These are phyloP conservation scores for Bombus superbus DNA, from an alignment of 1,140 invertebrate species.

Conservation along the genomic window DNA sequence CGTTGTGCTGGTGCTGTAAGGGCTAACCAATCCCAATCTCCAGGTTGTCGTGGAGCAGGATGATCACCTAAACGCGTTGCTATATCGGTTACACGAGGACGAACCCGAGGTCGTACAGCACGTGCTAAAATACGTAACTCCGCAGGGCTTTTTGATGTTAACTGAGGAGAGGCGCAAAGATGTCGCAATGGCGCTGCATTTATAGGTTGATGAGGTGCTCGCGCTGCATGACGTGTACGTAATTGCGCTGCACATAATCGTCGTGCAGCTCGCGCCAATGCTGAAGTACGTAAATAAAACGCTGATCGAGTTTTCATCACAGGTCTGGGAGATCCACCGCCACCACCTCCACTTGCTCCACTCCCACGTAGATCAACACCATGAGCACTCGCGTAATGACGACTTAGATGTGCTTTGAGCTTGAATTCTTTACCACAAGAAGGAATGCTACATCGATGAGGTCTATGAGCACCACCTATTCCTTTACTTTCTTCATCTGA, in stretches of 20 bases:
- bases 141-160: conserved; percentile 90
- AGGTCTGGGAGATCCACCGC: conserved; percentile 90
- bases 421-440: conserved; percentile 98
- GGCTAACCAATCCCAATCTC: conserved; percentile 91
- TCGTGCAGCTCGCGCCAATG: conserved; percentile 93
- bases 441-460: conserved; percentile 93
- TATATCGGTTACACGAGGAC: conserved; percentile 88
- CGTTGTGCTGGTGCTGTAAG: conserved; percentile 91
- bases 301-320: conserved; percentile 98
- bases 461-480: conserved; percentile 87
- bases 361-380: conserved; percentile 86
- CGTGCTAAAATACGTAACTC: conserved; percentile 89
- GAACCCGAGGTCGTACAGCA: conserved; percentile 92
- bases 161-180: conserved; percentile 89
- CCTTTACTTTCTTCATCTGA: conserved; percentile 82
- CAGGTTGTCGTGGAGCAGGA: conserved; percentile 82
- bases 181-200: conserved; percentile 82
- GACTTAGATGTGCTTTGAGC: conserved; percentile 94
- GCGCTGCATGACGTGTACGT: conserved; percentile 91
- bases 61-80: conserved; percentile 89
- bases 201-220: conserved; percentile 91
- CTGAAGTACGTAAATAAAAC: conserved; percentile 96
- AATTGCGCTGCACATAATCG: conserved; percentile 92
- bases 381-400: conserved; percentile 96
- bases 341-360: conserved; percentile 68